Conservation (phyloP, 2,888 invertebrate genomes). For the Monoplex corrugatus region DNA sequence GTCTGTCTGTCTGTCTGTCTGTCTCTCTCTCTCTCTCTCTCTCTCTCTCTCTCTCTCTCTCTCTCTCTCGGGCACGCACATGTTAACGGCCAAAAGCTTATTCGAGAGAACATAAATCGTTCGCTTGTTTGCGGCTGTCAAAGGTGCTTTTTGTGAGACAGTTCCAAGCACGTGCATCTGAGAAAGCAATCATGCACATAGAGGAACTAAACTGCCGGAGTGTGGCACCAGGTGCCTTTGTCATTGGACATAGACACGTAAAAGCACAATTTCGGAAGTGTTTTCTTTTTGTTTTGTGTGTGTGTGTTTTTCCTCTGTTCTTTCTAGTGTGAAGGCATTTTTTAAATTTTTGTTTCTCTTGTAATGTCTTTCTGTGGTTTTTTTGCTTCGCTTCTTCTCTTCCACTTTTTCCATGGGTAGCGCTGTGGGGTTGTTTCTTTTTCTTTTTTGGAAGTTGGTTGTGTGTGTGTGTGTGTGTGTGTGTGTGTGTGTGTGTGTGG, state of each 20-base stretch:
- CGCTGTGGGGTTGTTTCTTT: no score
- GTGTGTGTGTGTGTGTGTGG: constrained; percentile 16
- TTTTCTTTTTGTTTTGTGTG: not conserved
- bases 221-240: no score
- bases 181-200: no score
- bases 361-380: no score
- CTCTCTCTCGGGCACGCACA: no score
- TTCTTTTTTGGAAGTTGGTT: not conserved
- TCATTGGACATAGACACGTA: not conserved
- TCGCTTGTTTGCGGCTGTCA: not conserved
- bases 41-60: constrained; percentile 11
- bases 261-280: not conserved
- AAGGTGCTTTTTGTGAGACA: not conserved
- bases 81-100: no score
- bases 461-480: not conserved
- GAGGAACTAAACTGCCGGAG: no score
- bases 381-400: no score
- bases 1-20: not conserved
- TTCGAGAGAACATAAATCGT: no score
- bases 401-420: no score
- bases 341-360: not conserved
- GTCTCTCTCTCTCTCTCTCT: not conserved
- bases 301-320: not conserved
- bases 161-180: no score
- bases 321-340: not conserved